A percentile compares a stretch with the other conserved stretches of the same genome.
Conservation (phyloP, 2,113 vertebrate genomes). For the Symphodus melops region DNA sequence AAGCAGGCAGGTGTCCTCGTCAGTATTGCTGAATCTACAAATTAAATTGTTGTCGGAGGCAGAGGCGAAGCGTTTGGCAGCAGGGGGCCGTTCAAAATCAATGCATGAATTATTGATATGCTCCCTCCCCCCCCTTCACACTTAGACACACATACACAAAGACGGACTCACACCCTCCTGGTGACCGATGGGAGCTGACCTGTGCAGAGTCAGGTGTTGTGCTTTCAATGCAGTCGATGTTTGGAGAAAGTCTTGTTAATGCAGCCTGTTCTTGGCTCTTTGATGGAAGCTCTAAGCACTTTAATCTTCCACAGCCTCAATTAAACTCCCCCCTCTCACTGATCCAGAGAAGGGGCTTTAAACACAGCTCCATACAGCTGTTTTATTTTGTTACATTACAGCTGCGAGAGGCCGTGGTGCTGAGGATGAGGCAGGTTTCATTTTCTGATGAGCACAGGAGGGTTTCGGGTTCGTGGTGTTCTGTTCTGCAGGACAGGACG, state of each 20-base stretch:
- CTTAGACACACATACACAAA: constrained; percentile 27
- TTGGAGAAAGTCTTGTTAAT: constrained; percentile 14
- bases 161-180: constrained; percentile 22
- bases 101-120: constrained; percentile 83
- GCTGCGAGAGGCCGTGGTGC: constrained; percentile 16
- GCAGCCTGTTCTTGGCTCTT: constrained; percentile 30
- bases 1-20: background rate
- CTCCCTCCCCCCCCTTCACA: constrained; percentile 58
- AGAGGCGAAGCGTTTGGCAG: constrained; percentile 57
- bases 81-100: constrained; percentile 56
- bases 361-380: too few species aligned
- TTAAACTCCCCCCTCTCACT: constrained; percentile 22
- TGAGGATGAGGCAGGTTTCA: constrained; percentile 35
- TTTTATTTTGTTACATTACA: background rate
- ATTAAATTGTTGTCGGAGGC: constrained; percentile 41
- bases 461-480: constrained; percentile 32
- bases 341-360: constrained; percentile 11
- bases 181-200: constrained; percentile 47
- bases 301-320: constrained; percentile 44
- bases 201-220: constrained; percentile 21
- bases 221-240: background rate
- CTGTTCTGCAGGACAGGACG: constrained; percentile 9
- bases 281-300: constrained; percentile 47
- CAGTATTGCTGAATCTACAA: constrained; percentile 32
- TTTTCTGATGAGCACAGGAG: constrained; percentile 54